Evolutionary conservation across 1,140 invertebrate genomes (phyloP).

Genomic region (Andrena cerasifolii): DNA sequence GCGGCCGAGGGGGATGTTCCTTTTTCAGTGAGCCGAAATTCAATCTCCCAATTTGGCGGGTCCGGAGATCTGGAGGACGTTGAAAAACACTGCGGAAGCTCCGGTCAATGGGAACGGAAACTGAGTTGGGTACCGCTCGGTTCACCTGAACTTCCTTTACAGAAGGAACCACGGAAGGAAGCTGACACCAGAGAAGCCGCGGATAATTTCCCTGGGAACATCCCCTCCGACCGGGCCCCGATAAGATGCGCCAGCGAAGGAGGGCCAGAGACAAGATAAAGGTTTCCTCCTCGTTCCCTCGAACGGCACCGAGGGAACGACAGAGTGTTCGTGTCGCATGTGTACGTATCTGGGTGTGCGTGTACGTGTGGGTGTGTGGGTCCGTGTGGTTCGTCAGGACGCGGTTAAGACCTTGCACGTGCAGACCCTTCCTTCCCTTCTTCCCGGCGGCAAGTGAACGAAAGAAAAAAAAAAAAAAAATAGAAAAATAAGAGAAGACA

Average conservation of each 20-base stretch:
- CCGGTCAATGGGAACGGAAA: too few relatives aligned
- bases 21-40: too few relatives aligned
- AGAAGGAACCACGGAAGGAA: background rate
- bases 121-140: too few relatives aligned
- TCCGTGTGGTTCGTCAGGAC: conserved; percentile 50
- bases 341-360: conserved; percentile 9
- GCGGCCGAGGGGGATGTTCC: conserved; percentile 8
- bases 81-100: too few relatives aligned
- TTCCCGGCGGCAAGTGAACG: background rate
- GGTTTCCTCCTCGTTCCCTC: conserved; percentile 19
- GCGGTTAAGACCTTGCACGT: conserved; percentile 66
- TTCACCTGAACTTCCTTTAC: too few relatives aligned
- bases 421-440: background rate
- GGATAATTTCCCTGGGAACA: background rate
- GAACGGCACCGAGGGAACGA: conserved; percentile 40
- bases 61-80: too few relatives aligned
- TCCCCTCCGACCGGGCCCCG: conserved; percentile 10
- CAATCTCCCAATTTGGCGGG: too few relatives aligned
- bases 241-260: background rate
- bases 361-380: conserved; percentile 16
- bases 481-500: conserved; percentile 1
- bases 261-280: conserved; percentile 36
- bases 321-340: background rate
- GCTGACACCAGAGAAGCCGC: background rate
- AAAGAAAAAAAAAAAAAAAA: conserved; percentile 13